Evolutionary conservation across 2,888 invertebrate species (phyloP), one percentile per base, ranked within the genome.

Genomic region (Cynaeus angustus): DNA sequence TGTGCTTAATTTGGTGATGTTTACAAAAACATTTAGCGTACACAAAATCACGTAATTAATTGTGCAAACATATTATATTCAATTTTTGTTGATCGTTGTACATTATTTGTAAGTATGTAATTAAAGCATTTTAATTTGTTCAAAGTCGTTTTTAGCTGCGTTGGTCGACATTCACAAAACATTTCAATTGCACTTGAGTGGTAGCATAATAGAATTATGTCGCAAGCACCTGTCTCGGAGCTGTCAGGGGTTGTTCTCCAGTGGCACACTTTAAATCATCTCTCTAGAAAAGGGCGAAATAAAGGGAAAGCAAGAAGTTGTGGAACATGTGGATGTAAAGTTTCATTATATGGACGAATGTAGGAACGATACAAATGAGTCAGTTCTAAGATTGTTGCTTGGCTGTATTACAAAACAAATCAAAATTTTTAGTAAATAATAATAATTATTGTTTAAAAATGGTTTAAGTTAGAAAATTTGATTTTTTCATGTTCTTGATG

Each of bases 221-320:
- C 55, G 37, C 55, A 55, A 55, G 38, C 55, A 55, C 55, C 55
- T 55, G 55, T 55, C 55, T 16, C 13, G 38, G 21, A 21, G 12
- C 37, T 55, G 55, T 55, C 37, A 41, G 41, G 55, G 55, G 55
- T 55, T 55, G 55, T 55, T 55, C 55, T 55, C 55, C 16, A 38
- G 26, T 55, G 55, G 30, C 55, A 55, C 55, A 55, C 55, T 55
- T 55, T 55, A 55, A 55, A 55, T 14, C 38, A 14, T 14, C 16
- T n/a, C 55, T 41, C 30, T 3, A 38, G 55, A 28, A 52, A 52
- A 13, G 52, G 33, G 53, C 5, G 53, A 37, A 14, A 37, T 26
- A 26, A 55, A 10, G 7, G 9, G 33, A 55, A 30, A 14, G 37
- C 10, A 21, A 13, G 33, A 33, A 52, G 52, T 30, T 52, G 13